Percentiles rank a stretch among this genome's conserved stretches.
phyloP scores from a whole-genome alignment of 2,797 vertebrate species.

The Pantherophis alleghaniensis region DNA sequence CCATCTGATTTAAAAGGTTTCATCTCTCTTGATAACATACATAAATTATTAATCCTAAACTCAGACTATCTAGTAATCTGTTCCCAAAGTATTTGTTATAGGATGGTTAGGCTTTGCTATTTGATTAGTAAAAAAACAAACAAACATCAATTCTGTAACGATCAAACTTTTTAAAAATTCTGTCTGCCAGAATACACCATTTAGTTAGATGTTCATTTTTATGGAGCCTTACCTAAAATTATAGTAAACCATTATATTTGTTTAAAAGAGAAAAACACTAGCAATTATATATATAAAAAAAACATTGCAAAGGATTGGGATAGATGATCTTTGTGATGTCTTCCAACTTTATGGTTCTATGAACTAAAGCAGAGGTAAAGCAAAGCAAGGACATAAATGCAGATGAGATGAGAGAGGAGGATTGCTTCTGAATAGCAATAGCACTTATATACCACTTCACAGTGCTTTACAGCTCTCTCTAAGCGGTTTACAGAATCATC shows the following conservation, averaged over 20 bases:
- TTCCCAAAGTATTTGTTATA: neutral
- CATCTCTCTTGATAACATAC: neutral
- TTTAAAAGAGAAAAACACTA: neutral
- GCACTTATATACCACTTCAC: too few relatives aligned
- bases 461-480: too few relatives aligned
- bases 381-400: neutral
- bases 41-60: neutral
- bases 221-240: too few relatives aligned
- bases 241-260: neutral
- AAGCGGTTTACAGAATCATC: too few relatives aligned
- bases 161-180: too few relatives aligned
- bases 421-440: neutral
- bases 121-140: neutral
- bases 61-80: neutral
- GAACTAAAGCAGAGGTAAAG: neutral
- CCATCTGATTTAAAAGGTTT: neutral
- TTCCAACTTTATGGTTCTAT: neutral
- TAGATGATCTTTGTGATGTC: neutral
- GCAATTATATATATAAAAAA: neutral
- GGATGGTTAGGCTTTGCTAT: neutral
- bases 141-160: too few relatives aligned
- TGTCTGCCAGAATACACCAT: too few relatives aligned
- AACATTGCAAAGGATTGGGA: neutral
- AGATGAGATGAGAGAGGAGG: neutral
- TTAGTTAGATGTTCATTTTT: too few relatives aligned